Evolutionary conservation across 1,140 invertebrate species (phyloP), one percentile per base, ranked within the genome.

Genomic region (Panulirus ornatus): DNA sequence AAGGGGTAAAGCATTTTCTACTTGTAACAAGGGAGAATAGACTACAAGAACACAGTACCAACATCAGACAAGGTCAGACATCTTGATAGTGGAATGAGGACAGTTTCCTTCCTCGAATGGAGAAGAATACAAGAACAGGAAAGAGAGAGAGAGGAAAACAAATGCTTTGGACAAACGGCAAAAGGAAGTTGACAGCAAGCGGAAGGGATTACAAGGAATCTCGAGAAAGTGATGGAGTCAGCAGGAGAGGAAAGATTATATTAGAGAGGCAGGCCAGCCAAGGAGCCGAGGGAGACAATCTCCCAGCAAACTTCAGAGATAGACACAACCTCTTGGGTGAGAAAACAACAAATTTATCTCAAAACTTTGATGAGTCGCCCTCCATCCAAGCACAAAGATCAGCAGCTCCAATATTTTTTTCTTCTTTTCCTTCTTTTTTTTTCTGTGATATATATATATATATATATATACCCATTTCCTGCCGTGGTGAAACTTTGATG

Each of bases 271-370:
- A 22, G 54, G 3, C 19, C 2, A 11, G 3, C 54, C 54, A 58
- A 58, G 54, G 54, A 58, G 22, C 11, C 54, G 11, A 22, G 19
- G 44, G 19, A 58, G 3, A 19, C 11, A 3, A 47, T 58, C 54
- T 22, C 54, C 11, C 51, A 58, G 2, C 11, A 9, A 58, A 58
- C 54, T 58, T 58, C 54, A 11, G 54, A 0, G 11, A 22, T 22
- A n/a, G n/a, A 19, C 22, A 3, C 2, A 0, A 2, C 54, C 19
- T 5, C 54, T 22, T 22, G 54, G 1, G 11, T 22, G 2, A 22
- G 54, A 58, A 58, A 58, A 58, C 54, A 58, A 58, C 54, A 19
- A 58, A 58, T 58, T 58, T 58, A 58, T 58, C 54, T 58, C 54
- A 58, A 58, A 58, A 58, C 54, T 58, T 58, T 58, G 54, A 58